Percentiles rank a stretch among this genome's conserved stretches.
Evolutionary conservation across 2,888 invertebrate species (phyloP).

Genomic region (Sarcophaga caerulescens): DNA sequence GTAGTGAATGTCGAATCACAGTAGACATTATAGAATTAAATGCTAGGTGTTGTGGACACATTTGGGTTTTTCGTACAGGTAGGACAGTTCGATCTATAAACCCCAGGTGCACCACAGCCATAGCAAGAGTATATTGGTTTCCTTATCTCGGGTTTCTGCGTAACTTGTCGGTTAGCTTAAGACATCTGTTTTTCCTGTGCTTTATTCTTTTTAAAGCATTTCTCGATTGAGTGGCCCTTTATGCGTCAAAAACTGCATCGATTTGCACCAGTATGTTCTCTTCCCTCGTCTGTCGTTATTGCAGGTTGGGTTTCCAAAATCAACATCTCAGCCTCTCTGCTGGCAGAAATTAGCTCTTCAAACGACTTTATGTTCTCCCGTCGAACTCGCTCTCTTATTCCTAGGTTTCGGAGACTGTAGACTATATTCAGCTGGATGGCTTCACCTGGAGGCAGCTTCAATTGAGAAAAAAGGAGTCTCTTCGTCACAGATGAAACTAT

Average conservation of each 20-base stretch:
- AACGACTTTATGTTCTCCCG: slow-evolving; percentile 37
- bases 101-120: slow-evolving; percentile 25
- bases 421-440: slow-evolving; percentile 11
- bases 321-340: slow-evolving; percentile 56
- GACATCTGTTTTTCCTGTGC: neutral
- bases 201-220: slow-evolving; percentile 31
- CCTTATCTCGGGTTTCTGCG: neutral
- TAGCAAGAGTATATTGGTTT: slow-evolving; percentile 9
- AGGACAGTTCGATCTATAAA: slow-evolving; percentile 39
- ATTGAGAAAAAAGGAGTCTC: slow-evolving; percentile 45
- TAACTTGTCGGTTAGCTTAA: neutral
- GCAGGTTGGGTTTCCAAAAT: slow-evolving; percentile 4
- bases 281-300: neutral
- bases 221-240: slow-evolving; percentile 20
- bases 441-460: slow-evolving; percentile 23
- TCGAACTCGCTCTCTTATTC: slow-evolving; percentile 44
- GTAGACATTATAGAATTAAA: slow-evolving; percentile 32
- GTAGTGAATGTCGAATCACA: slow-evolving; percentile 49
- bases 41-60: slow-evolving; percentile 24
- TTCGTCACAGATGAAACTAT: slow-evolving; percentile 49
- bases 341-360: slow-evolving; percentile 29
- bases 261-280: slow-evolving; percentile 10
- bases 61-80: slow-evolving; percentile 4
- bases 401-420: too few species aligned
- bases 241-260: slow-evolving; percentile 38